Percentiles rank a stretch among this genome's conserved stretches.
These are phyloP conservation scores for Seriola quinqueradiata DNA, from an alignment of 2,113 vertebrate genomes.

Conservation along the genomic window DNA sequence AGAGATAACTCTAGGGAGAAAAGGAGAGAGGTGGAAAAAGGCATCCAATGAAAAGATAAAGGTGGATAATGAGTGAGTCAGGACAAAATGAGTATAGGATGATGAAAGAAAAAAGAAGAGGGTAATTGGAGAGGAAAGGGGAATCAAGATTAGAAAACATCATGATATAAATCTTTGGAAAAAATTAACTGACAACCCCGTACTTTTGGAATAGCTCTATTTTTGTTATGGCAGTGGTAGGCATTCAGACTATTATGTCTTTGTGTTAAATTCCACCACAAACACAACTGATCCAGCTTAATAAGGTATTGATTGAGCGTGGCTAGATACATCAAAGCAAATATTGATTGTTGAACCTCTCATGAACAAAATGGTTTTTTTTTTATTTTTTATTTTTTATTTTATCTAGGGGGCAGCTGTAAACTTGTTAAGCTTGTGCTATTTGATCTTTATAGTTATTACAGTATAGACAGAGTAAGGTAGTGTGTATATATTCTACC, in stretches of 20 bases:
- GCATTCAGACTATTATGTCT: background rate
- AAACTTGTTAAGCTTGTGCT: background rate
- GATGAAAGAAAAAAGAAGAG: background rate
- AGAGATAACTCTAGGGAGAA: slow-evolving; percentile 33
- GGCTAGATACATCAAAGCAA: slow-evolving; percentile 10
- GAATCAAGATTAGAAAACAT: background rate
- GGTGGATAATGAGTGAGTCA: slow-evolving; percentile 11
- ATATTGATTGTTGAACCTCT: slow-evolving; percentile 37
- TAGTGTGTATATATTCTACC: background rate
- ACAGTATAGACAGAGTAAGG: background rate
- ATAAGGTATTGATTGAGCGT: slow-evolving; percentile 49
- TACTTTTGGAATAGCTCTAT: background rate
- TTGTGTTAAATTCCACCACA: slow-evolving; percentile 13
- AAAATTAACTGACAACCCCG: background rate
- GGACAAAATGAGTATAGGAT: background rate
- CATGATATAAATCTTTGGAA: background rate
- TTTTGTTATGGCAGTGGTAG: background rate
- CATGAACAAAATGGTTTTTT: slow-evolving; percentile 5
- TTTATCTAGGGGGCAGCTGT: background rate
- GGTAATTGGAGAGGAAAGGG: background rate
- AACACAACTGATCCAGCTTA: slow-evolving; percentile 33
- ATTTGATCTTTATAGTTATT: background rate
- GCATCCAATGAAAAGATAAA: slow-evolving; percentile 20
- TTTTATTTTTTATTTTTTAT: background rate
- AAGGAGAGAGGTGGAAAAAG: slow-evolving; percentile 2